These are phyloP conservation scores for zebrafish (Danio rerio) DNA, from an alignment of 2,113 vertebrate species.

Conservation along the genomic window DNA sequence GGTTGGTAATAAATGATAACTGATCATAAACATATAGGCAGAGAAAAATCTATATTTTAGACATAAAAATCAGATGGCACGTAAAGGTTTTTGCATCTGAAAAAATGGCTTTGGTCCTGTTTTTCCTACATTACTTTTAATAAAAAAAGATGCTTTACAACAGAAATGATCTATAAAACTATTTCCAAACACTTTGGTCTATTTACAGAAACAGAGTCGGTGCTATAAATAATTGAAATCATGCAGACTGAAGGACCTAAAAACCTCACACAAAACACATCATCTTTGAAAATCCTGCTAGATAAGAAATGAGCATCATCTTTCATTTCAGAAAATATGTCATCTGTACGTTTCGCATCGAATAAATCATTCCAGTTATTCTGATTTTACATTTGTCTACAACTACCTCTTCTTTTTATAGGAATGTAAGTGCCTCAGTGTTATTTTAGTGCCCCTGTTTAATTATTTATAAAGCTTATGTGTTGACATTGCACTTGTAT, in stretches of 20 bases:
- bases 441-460: conserved; percentile 38
- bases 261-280: conserved; percentile 60
- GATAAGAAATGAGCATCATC: conserved; percentile 22
- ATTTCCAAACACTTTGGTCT: conserved; percentile 62
- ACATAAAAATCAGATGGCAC: too few relatives aligned
- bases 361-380: not conserved
- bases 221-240: conserved; percentile 74
- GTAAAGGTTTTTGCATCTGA: too few relatives aligned
- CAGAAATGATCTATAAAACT: not conserved
- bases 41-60: too few relatives aligned
- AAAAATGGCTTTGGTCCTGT: too few relatives aligned
- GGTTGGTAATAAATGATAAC: too few relatives aligned
- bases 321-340: not conserved
- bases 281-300: not conserved
- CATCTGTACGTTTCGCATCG: not conserved
- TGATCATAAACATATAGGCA: too few relatives aligned
- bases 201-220: conserved; percentile 73
- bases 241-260: conserved; percentile 65
- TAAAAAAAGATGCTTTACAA: not conserved
- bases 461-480: not conserved
- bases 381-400: conserved; percentile 31
- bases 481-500: not conserved
- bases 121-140: not conserved
- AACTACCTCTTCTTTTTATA: conserved; percentile 69
- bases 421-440: conserved; percentile 71